Percentiles rank a stretch among this genome's conserved stretches.
Evolutionary conservation across 2,797 vertebrate species (phyloP).

Genomic region (Sparus aurata): DNA sequence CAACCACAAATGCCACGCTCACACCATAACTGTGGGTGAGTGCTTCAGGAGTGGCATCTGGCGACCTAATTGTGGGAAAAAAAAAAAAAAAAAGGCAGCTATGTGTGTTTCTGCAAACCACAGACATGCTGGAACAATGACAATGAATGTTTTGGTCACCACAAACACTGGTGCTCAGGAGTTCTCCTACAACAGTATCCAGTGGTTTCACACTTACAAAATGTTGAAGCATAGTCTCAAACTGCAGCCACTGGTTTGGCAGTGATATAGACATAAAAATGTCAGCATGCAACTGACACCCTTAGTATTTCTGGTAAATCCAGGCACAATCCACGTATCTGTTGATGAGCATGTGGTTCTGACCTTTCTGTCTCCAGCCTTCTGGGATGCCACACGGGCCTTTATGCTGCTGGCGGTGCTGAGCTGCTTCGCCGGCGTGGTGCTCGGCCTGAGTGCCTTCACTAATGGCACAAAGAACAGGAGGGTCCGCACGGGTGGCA

Average conservation of each 20-base stretch:
- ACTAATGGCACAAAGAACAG: constrained; percentile 81
- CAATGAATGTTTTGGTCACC: too few relatives aligned
- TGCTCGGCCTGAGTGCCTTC: constrained; percentile 85
- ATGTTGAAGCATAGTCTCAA: too few relatives aligned
- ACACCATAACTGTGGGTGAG: constrained; percentile 89
- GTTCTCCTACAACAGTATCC: too few relatives aligned
- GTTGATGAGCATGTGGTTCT: not conserved
- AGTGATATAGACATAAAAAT: not conserved
- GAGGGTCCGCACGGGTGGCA: constrained; percentile 82
- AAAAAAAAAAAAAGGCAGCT: not conserved
- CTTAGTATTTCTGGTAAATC: not conserved
- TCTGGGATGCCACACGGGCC: constrained; percentile 90
- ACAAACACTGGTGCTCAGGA: too few relatives aligned
- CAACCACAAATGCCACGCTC: constrained; percentile 88
- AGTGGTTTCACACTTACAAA: too few relatives aligned
- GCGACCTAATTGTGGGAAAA: too few relatives aligned
- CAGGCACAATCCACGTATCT: not conserved
- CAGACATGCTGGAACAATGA: too few relatives aligned
- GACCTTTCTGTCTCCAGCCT: constrained; percentile 72
- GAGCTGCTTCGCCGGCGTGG: constrained; percentile 85
- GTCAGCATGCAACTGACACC: not conserved
- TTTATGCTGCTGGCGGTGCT: constrained; percentile 91
- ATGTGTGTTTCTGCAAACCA: not conserved
- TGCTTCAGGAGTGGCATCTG: not conserved
- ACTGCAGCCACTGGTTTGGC: too few relatives aligned